These are phyloP conservation scores for Laticauda laticaudata DNA, from an alignment of 2,113 vertebrate species.

Conservation along the genomic window DNA sequence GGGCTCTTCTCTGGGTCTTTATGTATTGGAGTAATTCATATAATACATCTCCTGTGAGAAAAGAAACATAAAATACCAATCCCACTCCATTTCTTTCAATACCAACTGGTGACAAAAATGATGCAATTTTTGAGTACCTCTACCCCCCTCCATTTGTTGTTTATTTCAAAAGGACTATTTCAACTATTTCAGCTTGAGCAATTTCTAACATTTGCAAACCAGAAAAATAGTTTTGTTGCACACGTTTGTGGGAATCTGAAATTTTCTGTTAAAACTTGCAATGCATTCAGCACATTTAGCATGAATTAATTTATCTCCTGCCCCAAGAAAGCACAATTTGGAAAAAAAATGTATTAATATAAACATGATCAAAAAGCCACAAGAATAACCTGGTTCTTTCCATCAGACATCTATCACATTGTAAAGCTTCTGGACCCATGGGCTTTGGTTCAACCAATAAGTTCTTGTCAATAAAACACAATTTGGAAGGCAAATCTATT, in stretches of 20 bases:
- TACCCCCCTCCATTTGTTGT: neutral
- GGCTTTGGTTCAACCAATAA: neutral
- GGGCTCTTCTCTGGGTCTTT: constrained; percentile 77
- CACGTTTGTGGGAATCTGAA: neutral
- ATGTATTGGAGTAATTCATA: constrained; percentile 89
- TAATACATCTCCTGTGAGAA: constrained; percentile 82
- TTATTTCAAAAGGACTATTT: neutral
- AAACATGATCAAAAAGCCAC: neutral
- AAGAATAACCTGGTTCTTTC: neutral
- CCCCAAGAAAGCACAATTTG: neutral
- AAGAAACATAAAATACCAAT: neutral
- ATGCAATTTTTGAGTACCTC: neutral
- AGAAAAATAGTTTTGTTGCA: neutral
- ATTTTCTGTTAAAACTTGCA: too few relatives aligned
- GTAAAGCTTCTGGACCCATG: neutral
- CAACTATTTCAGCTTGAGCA: neutral
- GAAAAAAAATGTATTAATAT: neutral
- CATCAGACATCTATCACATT: neutral
- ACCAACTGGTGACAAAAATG: neutral
- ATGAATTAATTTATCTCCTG: neutral
- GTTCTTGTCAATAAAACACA: neutral
- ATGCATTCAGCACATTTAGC: neutral
- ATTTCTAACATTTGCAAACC: neutral
- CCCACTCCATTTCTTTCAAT: neutral
- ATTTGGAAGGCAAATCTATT: neutral